Evolutionary conservation across 92 coral and sea anemone genomes (phyloP).

Genomic region (Porites rus): DNA sequence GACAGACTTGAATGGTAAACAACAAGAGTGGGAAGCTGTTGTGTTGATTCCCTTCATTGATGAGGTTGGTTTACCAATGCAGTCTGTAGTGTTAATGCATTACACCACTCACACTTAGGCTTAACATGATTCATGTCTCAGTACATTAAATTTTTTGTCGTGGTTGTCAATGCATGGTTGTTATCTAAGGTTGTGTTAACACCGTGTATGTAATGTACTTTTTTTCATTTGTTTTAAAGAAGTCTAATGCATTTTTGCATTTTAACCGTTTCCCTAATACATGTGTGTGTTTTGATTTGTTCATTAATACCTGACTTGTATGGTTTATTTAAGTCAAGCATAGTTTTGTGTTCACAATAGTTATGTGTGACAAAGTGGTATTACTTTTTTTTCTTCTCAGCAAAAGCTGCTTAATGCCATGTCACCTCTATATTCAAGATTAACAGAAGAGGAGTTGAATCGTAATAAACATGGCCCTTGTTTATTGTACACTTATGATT

Average conservation of each 20-base stretch:
- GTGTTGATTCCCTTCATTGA: constrained; percentile 96
- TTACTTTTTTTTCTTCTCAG: constrained; percentile 47
- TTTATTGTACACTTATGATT: constrained; percentile 78
- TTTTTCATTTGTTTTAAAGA: too few relatives aligned
- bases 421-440: constrained; percentile 80
- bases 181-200: too few relatives aligned
- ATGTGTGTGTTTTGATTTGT: too few relatives aligned
- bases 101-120: too few relatives aligned
- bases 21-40: constrained; percentile 99
- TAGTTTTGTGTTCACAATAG: background rate
- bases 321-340: background rate
- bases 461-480: constrained; percentile 93
- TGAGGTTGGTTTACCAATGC: constrained; percentile 67
- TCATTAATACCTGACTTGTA: too few relatives aligned
- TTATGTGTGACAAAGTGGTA: background rate
- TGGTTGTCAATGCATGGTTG: too few relatives aligned
- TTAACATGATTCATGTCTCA: too few relatives aligned
- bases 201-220: too few relatives aligned
- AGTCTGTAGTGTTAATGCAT: too few relatives aligned
- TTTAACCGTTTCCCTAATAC: too few relatives aligned
- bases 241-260: too few relatives aligned
- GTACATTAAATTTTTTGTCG: too few relatives aligned
- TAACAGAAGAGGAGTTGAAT: constrained; percentile 73
- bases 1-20: constrained; percentile 97
- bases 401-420: constrained; percentile 85